These are phyloP conservation scores for Aviceda subcristata DNA, from an alignment of 2,113 vertebrate species.

Conservation along the genomic window DNA sequence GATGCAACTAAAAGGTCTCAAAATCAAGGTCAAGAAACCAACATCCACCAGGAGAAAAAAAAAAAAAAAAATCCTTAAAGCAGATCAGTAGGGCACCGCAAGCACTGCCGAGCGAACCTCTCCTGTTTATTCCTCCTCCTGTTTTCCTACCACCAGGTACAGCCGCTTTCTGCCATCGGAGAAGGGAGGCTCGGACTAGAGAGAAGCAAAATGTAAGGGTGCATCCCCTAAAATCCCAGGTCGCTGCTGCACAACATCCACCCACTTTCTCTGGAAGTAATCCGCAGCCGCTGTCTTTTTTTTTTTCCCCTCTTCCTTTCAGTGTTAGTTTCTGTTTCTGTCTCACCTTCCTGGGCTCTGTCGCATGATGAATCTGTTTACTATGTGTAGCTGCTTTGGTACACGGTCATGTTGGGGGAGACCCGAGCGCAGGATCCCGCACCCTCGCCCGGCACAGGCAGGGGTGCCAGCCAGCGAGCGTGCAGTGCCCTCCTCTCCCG, in stretches of 20 bases:
- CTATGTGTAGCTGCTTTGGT: not conserved
- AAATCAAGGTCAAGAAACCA: constrained; percentile 11
- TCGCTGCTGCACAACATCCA: constrained; percentile 21
- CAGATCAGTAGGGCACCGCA: not conserved
- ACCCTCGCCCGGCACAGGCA: not conserved
- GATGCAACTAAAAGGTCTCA: not conserved
- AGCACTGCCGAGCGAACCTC: not conserved
- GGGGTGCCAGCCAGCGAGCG: not conserved
- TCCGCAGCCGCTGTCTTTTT: not conserved
- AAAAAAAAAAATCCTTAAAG: not conserved
- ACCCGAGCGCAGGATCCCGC: not conserved
- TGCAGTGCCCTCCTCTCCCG: not conserved
- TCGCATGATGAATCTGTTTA: not conserved
- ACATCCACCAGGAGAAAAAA: not conserved
- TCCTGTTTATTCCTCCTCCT: not conserved
- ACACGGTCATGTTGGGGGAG: not conserved
- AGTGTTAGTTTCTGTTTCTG: not conserved
- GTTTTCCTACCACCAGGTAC: not conserved
- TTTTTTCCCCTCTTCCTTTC: not conserved
- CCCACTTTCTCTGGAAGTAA: constrained; percentile 45
- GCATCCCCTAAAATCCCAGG: constrained; percentile 9
- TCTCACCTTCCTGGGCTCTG: not conserved
- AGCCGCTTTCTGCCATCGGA: not conserved
- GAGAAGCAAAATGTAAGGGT: not conserved
- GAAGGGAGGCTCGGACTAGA: not conserved